Percentiles rank a stretch among this genome's conserved stretches.
Evolutionary conservation across 2,113 vertebrate genomes (phyloP).

Genomic region (Saguinus midas): DNA sequence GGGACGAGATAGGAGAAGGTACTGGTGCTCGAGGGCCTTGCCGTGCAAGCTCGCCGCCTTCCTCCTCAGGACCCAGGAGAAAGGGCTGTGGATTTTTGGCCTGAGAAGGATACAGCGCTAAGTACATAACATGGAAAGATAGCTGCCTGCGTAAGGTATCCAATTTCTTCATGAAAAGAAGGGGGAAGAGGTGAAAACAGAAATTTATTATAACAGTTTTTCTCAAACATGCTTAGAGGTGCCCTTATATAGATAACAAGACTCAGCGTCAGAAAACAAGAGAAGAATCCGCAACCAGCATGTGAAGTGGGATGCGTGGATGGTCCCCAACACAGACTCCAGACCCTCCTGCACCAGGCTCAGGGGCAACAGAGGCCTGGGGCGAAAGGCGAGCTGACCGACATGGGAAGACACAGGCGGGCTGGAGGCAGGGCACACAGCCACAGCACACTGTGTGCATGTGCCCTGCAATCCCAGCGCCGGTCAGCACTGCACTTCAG

Average conservation of each 20-base stretch:
- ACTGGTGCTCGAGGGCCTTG: background rate
- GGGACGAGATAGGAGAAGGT: no score
- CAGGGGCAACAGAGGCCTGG: no score
- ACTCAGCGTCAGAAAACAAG: background rate
- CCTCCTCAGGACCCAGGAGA: background rate
- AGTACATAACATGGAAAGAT: accelerated
- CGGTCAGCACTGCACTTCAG: no score
- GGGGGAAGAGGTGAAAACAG: background rate
- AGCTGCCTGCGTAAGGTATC: background rate
- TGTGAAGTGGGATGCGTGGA: accelerated
- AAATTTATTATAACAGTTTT: background rate
- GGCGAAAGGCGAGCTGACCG: background rate
- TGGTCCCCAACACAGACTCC: accelerated
- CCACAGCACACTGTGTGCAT: background rate
- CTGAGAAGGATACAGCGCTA: background rate
- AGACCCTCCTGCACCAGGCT: accelerated
- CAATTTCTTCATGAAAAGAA: background rate
- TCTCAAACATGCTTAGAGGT: background rate
- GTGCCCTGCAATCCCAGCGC: background rate
- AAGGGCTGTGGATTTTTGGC: background rate
- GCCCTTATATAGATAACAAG: accelerated
- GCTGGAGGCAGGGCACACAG: background rate
- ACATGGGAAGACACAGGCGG: background rate
- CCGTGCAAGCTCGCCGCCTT: background rate
- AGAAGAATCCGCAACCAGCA: background rate